These are phyloP conservation scores for Procambarus clarkii DNA, from an alignment of 1,140 invertebrate genomes.

Conservation along the genomic window DNA sequence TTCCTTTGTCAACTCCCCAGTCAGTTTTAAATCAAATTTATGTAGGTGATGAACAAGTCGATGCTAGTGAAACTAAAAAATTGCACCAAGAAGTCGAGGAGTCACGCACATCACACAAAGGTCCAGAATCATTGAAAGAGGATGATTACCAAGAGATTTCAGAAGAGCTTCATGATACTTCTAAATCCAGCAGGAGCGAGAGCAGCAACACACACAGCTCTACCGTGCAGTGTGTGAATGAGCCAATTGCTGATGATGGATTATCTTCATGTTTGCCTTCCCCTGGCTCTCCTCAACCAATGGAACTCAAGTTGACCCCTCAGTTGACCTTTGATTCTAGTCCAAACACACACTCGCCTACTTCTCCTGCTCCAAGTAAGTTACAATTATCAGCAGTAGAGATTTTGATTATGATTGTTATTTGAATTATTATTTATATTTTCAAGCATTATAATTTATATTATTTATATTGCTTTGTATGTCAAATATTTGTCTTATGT, in stretches of 20 bases:
- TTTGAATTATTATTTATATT: no score
- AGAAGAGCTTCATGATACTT: neutral
- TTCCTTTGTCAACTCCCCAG: neutral
- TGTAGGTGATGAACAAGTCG: neutral
- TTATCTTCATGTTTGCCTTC: conserved; percentile 22
- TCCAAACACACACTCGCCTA: conserved; percentile 32
- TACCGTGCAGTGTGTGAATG: conserved; percentile 28
- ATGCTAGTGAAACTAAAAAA: neutral
- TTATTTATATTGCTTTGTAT: no score
- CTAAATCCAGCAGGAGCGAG: neutral
- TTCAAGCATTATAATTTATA: no score
- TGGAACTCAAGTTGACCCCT: conserved; percentile 19
- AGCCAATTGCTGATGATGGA: conserved; percentile 36
- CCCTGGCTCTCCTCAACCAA: conserved; percentile 8
- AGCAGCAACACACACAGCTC: conserved; percentile 40
- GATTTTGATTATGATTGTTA: no score
- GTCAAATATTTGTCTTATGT: no score
- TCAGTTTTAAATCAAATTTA: neutral
- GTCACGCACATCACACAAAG: neutral
- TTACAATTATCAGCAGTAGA: neutral
- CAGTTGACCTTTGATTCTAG: conserved; percentile 50
- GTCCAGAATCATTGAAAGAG: neutral
- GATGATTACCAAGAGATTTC: neutral
- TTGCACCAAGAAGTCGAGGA: neutral
- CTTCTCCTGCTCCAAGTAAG: conserved; percentile 36